Conservation (phyloP, 2,888 invertebrate species). For the Mesopsocus fuscifrons region DNA sequence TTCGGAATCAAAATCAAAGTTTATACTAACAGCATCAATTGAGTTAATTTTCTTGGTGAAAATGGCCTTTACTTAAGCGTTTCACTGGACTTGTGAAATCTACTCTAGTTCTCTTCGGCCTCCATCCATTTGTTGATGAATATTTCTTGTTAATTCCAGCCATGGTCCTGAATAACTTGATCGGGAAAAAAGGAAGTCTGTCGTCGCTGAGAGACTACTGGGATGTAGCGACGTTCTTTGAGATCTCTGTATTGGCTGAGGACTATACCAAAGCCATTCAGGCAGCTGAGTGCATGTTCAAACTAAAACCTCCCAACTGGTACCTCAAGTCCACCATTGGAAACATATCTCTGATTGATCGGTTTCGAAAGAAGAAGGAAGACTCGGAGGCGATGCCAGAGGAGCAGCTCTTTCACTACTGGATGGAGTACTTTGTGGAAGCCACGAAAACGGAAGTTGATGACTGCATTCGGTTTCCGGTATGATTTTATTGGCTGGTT, state of each 20-base stretch:
- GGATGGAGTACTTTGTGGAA: slow-evolving; percentile 97
- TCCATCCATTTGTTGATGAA: too few species aligned
- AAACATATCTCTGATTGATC: slow-evolving; percentile 83
- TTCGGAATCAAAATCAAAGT: too few species aligned
- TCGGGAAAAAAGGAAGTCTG: slow-evolving; percentile 93
- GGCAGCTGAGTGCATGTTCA: slow-evolving; percentile 89
- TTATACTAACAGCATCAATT: too few species aligned
- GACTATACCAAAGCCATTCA: slow-evolving; percentile 93
- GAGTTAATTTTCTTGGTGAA: too few species aligned
- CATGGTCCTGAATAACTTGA: slow-evolving; percentile 88
- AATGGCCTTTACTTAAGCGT: too few species aligned
- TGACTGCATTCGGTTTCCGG: slow-evolving; percentile 76
- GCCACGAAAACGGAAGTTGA: slow-evolving; percentile 67
- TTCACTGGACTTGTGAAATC: too few species aligned
- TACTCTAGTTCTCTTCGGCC: too few species aligned
- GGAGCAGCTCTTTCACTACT: slow-evolving; percentile 83
- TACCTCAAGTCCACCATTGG: slow-evolving; percentile 90
- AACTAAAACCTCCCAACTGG: slow-evolving; percentile 78
- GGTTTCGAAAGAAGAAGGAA: slow-evolving; percentile 66
- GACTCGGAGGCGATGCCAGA: slow-evolving; percentile 52
- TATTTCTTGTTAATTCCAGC: slow-evolving; percentile 31
- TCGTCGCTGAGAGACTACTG: slow-evolving; percentile 89
- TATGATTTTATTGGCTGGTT: slow-evolving; percentile 26
- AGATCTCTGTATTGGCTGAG: slow-evolving; percentile 92
- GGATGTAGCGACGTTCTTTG: slow-evolving; percentile 98